Percentiles rank a stretch among this genome's conserved stretches.
phyloP scores from a whole-genome alignment of 2,113 vertebrate genomes.

The Maccullochella peelii region DNA sequence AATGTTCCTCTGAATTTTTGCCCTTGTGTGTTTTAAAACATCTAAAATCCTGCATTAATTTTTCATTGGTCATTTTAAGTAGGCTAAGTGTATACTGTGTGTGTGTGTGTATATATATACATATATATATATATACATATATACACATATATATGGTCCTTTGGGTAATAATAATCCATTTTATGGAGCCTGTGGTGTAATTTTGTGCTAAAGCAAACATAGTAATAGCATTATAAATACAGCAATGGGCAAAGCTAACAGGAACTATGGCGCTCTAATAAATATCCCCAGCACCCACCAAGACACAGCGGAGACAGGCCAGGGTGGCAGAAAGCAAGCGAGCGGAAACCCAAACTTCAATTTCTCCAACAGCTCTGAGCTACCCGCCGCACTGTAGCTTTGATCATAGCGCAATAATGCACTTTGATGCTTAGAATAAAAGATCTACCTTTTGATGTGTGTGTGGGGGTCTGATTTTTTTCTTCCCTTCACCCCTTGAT shows the following conservation, averaged over 20 bases:
- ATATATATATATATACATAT: too few species aligned
- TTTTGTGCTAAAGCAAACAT: constrained; percentile 43
- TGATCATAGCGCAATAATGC: constrained; percentile 76
- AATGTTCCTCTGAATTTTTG: not conserved
- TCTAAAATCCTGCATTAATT: not conserved
- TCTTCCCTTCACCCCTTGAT: constrained; percentile 18
- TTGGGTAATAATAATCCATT: constrained; percentile 35
- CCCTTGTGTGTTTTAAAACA: not conserved
- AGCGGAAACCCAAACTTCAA: constrained; percentile 69
- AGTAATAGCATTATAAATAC: constrained; percentile 40
- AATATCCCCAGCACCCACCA: constrained; percentile 27
- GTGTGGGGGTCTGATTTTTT: constrained; percentile 19
- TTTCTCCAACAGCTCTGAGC: constrained; percentile 71
- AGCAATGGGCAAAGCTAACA: constrained; percentile 3
- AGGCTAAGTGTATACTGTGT: too few species aligned
- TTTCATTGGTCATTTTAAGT: not conserved
- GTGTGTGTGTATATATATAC: too few species aligned
- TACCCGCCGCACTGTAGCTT: constrained; percentile 57
- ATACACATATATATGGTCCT: too few species aligned
- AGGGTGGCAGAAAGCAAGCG: constrained; percentile 45
- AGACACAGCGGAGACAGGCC: constrained; percentile 17
- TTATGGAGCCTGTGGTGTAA: constrained; percentile 15
- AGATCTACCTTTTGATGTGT: constrained; percentile 77
- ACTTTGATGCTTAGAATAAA: constrained; percentile 79
- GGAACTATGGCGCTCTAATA: constrained; percentile 24